A percentile compares a stretch with the other conserved stretches of the same genome.
These are phyloP conservation scores for Daphoenositta chrysoptera DNA, from an alignment of 2,113 vertebrate genomes.

Conservation along the genomic window DNA sequence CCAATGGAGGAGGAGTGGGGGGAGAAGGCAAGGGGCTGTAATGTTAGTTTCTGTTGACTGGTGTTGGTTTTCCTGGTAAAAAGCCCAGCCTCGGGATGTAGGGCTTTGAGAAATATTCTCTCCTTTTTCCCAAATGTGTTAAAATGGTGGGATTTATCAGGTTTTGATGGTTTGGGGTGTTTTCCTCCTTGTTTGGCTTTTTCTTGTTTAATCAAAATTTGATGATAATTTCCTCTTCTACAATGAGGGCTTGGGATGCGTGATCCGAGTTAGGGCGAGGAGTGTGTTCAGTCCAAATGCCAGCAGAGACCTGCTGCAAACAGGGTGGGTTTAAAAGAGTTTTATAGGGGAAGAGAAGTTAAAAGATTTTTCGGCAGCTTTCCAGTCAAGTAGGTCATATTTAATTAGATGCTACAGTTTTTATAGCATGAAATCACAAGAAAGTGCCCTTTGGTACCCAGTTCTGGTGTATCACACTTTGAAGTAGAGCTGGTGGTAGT, in stretches of 20 bases:
- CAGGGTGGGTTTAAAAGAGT: background rate
- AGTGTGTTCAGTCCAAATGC: background rate
- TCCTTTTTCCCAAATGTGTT: background rate
- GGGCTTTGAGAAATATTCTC: background rate
- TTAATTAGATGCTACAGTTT: constrained; percentile 43
- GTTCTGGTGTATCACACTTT: constrained; percentile 19
- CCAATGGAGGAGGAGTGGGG: background rate
- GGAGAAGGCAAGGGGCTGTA: background rate
- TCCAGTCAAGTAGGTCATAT: constrained; percentile 35
- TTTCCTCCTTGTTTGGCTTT: background rate
- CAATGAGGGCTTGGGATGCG: background rate
- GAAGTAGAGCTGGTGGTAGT: constrained; percentile 1
- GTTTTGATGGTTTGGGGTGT: background rate
- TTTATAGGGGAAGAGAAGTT: background rate
- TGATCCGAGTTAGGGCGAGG: background rate
- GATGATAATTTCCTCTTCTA: background rate
- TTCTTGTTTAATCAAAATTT: background rate
- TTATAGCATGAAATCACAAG: constrained; percentile 34
- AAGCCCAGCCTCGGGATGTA: background rate
- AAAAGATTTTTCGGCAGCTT: background rate
- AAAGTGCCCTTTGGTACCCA: constrained; percentile 9
- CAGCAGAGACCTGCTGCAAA: background rate
- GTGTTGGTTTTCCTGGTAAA: background rate
- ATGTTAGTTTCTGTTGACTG: background rate
- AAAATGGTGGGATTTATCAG: background rate